Evolutionary conservation across 2,888 invertebrate genomes (phyloP).

Genomic region (Siphlonurus alternatus): DNA sequence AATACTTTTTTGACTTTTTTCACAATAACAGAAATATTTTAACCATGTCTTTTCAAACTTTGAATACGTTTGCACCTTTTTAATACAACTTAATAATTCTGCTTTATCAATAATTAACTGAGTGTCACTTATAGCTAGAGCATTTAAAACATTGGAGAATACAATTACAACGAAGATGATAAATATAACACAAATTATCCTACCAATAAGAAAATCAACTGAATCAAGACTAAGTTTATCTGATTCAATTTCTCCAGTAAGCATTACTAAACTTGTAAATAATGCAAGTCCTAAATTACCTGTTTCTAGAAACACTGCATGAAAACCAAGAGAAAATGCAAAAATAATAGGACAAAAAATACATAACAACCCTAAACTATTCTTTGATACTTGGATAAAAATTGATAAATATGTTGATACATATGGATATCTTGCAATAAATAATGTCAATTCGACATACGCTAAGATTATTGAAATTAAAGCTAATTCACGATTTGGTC

Average conservation of each 20-base stretch:
- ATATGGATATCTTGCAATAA: background rate
- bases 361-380: background rate
- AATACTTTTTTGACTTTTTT: too few relatives aligned
- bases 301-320: background rate
- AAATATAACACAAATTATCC: background rate
- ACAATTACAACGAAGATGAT: background rate
- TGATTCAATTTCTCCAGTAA: background rate
- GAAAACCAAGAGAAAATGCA: background rate
- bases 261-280: background rate
- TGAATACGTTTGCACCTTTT: background rate
- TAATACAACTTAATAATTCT: background rate
- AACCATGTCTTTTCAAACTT: background rate
- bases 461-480: background rate
- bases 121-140: background rate
- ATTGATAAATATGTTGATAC: background rate
- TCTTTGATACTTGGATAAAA: background rate
- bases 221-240: background rate
- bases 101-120: background rate
- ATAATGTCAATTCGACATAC: background rate
- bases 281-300: background rate
- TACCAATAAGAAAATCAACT: background rate
- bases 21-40: too few relatives aligned
- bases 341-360: background rate
- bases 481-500: background rate
- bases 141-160: background rate